A percentile compares a stretch with the other conserved stretches of the same genome.
These are phyloP conservation scores for Zaprionus bogoriensis DNA, from an alignment of 2,888 invertebrate species.

Conservation along the genomic window DNA sequence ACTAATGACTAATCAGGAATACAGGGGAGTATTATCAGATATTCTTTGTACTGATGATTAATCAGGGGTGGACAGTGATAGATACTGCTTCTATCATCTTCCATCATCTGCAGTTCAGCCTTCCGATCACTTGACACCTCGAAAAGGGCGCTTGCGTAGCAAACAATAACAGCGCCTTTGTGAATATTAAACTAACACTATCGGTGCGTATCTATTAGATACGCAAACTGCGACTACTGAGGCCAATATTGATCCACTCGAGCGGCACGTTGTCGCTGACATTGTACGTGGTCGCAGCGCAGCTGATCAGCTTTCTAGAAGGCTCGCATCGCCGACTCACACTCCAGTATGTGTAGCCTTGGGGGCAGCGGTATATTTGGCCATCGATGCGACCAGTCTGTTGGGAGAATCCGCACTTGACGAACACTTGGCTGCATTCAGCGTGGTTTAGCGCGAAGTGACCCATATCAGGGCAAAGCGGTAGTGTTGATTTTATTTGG, in stretches of 20 bases:
- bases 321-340: constrained; percentile 90
- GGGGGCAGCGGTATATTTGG: constrained; percentile 90
- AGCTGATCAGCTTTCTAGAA: constrained; percentile 85
- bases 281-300: constrained; percentile 79
- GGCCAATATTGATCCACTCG: constrained; percentile 82
- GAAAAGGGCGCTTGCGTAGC: constrained; percentile 55
- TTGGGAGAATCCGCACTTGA: constrained; percentile 86
- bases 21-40: too few relatives aligned
- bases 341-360: constrained; percentile 90
- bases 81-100: too few relatives aligned
- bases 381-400: constrained; percentile 85
- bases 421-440: constrained; percentile 88
- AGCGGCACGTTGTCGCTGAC: constrained; percentile 77
- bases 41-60: too few relatives aligned
- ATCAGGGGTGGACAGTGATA: too few relatives aligned
- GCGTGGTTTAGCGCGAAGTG: constrained; percentile 87
- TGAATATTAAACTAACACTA: constrained; percentile 47
- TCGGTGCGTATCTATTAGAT: constrained; percentile 50
- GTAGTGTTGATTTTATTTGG: constrained; percentile 84
- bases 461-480: constrained; percentile 87
- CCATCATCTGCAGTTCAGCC: background rate
- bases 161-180: constrained; percentile 61
- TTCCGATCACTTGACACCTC: background rate
- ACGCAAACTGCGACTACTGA: constrained; percentile 78
- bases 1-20: too few relatives aligned